Conservation (phyloP, 2,797 vertebrate genomes). For the Enoplosus armatus region DNA sequence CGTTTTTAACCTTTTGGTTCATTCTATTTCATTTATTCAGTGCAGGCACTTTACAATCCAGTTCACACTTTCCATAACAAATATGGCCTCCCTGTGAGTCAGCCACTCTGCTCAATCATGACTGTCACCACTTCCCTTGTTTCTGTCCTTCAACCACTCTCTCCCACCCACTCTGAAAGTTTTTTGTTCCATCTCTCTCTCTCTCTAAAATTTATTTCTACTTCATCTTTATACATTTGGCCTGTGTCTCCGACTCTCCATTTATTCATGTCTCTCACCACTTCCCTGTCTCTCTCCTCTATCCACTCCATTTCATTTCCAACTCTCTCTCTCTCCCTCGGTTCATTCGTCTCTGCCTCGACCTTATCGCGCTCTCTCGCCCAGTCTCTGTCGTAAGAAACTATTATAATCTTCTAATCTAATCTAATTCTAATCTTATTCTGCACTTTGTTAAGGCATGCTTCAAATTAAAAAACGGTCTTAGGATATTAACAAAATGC, state of each 20-base stretch:
- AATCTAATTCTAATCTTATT: constrained; percentile 54
- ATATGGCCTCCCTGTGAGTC: constrained; percentile 49
- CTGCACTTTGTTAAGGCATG: constrained; percentile 43
- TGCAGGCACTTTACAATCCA: constrained; percentile 19
- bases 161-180: constrained; percentile 28
- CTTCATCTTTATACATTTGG: constrained; percentile 46
- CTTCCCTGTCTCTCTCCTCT: constrained; percentile 9
- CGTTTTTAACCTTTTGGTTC: constrained; percentile 14
- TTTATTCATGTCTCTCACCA: constrained; percentile 50
- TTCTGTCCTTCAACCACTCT: constrained; percentile 49
- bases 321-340: constrained; percentile 21
- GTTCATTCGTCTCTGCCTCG: constrained; percentile 20
- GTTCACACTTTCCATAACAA: constrained; percentile 47
- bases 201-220: constrained; percentile 34
- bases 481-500: constrained; percentile 37
- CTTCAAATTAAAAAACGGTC: constrained; percentile 50
- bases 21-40: constrained; percentile 40
- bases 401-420: constrained; percentile 46
- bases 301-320: constrained; percentile 7
- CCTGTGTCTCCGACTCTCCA: constrained; percentile 40
- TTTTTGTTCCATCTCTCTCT: constrained; percentile 11
- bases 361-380: constrained; percentile 30
- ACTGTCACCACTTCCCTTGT: constrained; percentile 41
- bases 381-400: constrained; percentile 30
- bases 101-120: constrained; percentile 53